phyloP scores from a whole-genome alignment of 30 jellyfish, hydroid and myxozoan genomes.

The Hydractinia echinata region DNA sequence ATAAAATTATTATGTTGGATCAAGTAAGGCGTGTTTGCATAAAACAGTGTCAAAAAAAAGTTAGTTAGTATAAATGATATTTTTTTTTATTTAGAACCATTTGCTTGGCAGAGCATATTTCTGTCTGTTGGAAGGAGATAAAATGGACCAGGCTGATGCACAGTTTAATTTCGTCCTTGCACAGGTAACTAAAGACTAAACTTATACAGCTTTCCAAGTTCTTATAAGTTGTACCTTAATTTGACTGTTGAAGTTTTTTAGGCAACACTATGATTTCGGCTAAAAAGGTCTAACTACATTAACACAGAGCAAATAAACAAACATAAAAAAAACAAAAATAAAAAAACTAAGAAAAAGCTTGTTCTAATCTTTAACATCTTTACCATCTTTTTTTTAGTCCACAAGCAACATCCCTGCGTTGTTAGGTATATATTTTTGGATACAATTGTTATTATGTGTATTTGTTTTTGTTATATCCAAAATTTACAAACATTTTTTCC shows the following conservation, averaged over 20 bases:
- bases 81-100: slow-evolving; percentile 57
- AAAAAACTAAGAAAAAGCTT: too few species aligned
- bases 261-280: too few species aligned
- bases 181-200: slow-evolving; percentile 56
- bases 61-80: not conserved
- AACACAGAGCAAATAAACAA: too few species aligned
- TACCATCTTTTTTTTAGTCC: slow-evolving; percentile 75
- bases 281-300: too few species aligned
- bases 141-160: slow-evolving; percentile 99
- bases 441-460: not conserved
- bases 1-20: slow-evolving; percentile 95
- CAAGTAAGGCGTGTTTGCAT: slow-evolving; percentile 40
- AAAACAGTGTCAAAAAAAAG: not conserved
- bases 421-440: slow-evolving; percentile 49
- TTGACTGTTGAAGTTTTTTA: not conserved
- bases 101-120: slow-evolving; percentile 97
- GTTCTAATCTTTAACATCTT: not conserved
- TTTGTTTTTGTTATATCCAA: not conserved
- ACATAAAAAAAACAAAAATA: too few species aligned
- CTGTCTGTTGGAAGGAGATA: slow-evolving; percentile 94
- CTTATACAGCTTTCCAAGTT: not conserved
- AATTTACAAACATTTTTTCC: not conserved
- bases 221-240: not conserved
- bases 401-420: slow-evolving; percentile 93
- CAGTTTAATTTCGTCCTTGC: slow-evolving; percentile 93